A percentile compares a stretch with the other conserved stretches of the same genome.
Conservation (phyloP, 2,113 vertebrate species). For the Sprattus sprattus region DNA sequence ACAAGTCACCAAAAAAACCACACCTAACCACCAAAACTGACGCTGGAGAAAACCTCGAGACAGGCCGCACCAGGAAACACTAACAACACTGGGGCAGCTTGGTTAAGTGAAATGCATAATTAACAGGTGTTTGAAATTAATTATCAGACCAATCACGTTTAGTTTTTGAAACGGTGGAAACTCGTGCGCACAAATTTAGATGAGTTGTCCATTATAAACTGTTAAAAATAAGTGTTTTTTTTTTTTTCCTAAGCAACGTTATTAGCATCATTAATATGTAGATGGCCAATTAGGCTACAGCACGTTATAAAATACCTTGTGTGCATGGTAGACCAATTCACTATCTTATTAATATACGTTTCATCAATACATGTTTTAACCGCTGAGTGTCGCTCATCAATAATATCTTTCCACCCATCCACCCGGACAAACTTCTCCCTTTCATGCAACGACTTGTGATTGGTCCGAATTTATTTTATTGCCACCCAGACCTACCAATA, state of each 20-base stretch:
- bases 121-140: not conserved
- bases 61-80: not conserved
- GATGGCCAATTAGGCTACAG: too few species aligned
- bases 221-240: too few species aligned
- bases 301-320: too few species aligned
- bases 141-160: not conserved
- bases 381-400: not conserved
- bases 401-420: not conserved
- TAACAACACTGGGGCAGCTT: not conserved
- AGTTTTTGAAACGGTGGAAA: too few species aligned
- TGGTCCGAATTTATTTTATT: not conserved
- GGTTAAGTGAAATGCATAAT: not conserved
- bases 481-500: not conserved
- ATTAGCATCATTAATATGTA: too few species aligned
- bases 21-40: not conserved
- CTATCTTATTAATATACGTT: too few species aligned
- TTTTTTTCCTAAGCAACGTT: too few species aligned
- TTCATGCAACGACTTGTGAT: not conserved
- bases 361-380: too few species aligned
- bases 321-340: too few species aligned
- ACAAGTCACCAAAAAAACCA: not conserved
- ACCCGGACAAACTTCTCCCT: not conserved
- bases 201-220: too few species aligned
- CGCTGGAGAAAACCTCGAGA: not conserved
- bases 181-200: too few species aligned